Evolutionary conservation across 2,113 vertebrate genomes (phyloP), one percentile per base, ranked within the genome.

Genomic region (Plecturocebus donacophilus): DNA sequence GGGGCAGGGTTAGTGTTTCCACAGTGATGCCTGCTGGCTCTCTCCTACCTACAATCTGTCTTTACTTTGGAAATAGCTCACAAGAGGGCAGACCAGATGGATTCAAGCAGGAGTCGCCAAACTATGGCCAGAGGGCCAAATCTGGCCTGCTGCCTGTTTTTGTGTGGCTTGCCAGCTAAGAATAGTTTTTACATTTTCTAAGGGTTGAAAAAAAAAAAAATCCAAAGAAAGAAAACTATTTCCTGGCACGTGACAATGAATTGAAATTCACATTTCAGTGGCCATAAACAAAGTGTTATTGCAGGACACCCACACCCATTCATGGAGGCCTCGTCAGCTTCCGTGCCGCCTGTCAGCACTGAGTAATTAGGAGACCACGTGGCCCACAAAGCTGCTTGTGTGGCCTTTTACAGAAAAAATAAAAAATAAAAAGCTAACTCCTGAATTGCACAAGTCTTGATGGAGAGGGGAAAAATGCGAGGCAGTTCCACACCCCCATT

Each of bases 211-310:
- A 88, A 56, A 92, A 56, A 88, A 47, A 49, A 40, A 40, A 40
- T 38, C 58, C 66, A 76, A 58, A 54, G 64, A 76, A 58, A 54
- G 64, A 64, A 54, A 90, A 49, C 21, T n/a, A 58, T 93, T 92
- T 96, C 32, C 81, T 91, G 82, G 56, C 90, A 30, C 42, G 3
- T 75, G 71, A 87, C 49, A 66, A 3, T 87, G 86, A 23, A 58
- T 19, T 61, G 71, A 91, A 93, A 89, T 90, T 77, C 68, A 75
- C 58, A 35, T 75, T 47, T 91, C 86, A 61, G n/a, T 79, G 89
- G 75, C 89, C 17, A 9, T 38, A 70, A 56, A 40, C 76, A 42
- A 35, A 47, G n/a, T 23, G 20, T 82, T n/a, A 23, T 35, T 47
- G 7, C 11, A 76, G 27, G 38, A 21, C 40, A 75, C 5, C 70